These are phyloP conservation scores for Helicoverpa assulta DNA, from an alignment of 2,888 invertebrate genomes.

Conservation along the genomic window DNA sequence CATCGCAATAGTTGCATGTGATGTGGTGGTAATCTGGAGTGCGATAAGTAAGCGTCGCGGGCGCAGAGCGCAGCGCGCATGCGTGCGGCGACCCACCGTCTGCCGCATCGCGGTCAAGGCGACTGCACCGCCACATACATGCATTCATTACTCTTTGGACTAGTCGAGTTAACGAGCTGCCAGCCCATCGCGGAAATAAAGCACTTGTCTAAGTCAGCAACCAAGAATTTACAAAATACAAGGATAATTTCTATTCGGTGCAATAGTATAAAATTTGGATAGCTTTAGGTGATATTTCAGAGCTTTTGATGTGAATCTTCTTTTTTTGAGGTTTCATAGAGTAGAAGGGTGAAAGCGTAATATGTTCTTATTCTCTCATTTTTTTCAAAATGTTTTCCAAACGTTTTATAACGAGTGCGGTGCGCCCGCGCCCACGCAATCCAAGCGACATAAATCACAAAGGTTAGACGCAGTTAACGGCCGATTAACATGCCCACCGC, in stretches of 20 bases:
- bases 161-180: conserved; percentile 9
- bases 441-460: conserved; percentile 49
- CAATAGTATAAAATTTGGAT: too few relatives aligned
- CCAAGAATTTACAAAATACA: background rate
- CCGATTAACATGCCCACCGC: conserved; percentile 50
- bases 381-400: conserved; percentile 22
- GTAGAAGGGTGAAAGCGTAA: background rate
- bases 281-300: too few relatives aligned
- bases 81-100: conserved; percentile 67
- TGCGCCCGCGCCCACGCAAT: conserved; percentile 48
- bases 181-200: background rate
- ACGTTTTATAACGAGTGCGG: conserved; percentile 1
- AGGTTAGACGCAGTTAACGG: conserved; percentile 51
- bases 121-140: conserved; percentile 49
- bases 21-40: conserved; percentile 31
- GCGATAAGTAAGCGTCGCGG: conserved; percentile 51
- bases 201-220: background rate
- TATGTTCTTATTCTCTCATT: background rate
- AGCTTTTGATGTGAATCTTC: too few relatives aligned
- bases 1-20: conserved; percentile 18
- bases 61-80: conserved; percentile 48
- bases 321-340: background rate
- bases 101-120: conserved; percentile 69
- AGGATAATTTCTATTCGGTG: background rate
- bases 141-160: conserved; percentile 45